Evolutionary conservation across 2,888 invertebrate species (phyloP).

Genomic region (Taenaris catops): DNA sequence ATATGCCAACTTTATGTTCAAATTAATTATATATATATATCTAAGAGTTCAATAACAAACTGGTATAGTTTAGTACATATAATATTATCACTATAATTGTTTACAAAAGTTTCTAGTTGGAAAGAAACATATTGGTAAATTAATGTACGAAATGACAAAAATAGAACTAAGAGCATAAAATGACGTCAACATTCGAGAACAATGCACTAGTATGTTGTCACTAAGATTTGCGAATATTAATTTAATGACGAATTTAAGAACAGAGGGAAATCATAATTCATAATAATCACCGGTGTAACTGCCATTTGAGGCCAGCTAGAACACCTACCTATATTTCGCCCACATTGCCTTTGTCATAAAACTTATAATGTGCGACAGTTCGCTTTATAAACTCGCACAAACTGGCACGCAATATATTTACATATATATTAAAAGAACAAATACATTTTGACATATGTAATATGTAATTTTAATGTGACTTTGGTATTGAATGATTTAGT

Average conservation of each 20-base stretch:
- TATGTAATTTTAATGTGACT: conserved; percentile 19
- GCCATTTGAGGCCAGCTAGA: conserved; percentile 34
- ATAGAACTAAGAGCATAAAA: neutral
- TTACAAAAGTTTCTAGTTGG: too few relatives aligned
- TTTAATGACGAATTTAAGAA: conserved; percentile 13
- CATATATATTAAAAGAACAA: conserved; percentile 6
- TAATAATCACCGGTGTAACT: conserved; percentile 30
- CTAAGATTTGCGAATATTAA: conserved; percentile 5
- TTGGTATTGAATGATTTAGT: conserved; percentile 5
- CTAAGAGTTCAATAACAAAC: too few relatives aligned
- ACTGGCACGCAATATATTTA: conserved; percentile 46
- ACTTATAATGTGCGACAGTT: conserved; percentile 47
- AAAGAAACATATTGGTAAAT: too few relatives aligned
- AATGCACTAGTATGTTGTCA: too few relatives aligned
- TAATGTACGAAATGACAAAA: too few relatives aligned
- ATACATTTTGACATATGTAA: conserved; percentile 16
- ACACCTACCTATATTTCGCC: conserved; percentile 56
- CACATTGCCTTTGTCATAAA: conserved; percentile 55
- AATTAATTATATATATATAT: too few relatives aligned
- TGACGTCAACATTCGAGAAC: conserved; percentile 1
- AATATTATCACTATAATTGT: too few relatives aligned
- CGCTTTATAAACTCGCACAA: conserved; percentile 39
- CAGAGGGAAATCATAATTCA: conserved; percentile 43
- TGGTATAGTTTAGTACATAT: too few relatives aligned
- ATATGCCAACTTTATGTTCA: too few relatives aligned